Percentiles rank a stretch among this genome's conserved stretches.
Evolutionary conservation across 2,888 invertebrate genomes (phyloP).

Genomic region (Pterostichus madidus): DNA sequence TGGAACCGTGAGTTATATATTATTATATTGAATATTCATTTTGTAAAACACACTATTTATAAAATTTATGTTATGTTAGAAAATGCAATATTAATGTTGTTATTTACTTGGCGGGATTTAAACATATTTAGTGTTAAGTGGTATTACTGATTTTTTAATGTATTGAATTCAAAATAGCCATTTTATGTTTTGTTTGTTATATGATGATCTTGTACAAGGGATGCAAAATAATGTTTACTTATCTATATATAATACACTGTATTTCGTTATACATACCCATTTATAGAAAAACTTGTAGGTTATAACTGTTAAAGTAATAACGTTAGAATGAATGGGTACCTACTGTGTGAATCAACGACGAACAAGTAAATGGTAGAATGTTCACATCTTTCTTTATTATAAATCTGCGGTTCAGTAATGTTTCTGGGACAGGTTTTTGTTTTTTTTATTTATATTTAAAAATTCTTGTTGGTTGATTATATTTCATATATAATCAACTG

Average conservation of each 20-base stretch:
- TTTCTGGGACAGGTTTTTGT: slow-evolving; percentile 58
- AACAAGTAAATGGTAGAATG: slow-evolving; percentile 52
- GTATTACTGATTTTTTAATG: too few species aligned
- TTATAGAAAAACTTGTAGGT: neutral
- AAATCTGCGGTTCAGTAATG: slow-evolving; percentile 11
- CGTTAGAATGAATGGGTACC: neutral
- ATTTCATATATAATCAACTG: slow-evolving; percentile 18
- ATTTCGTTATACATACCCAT: slow-evolving; percentile 1
- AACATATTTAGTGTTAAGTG: too few species aligned
- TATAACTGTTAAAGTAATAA: slow-evolving; percentile 14
- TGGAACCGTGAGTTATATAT: too few species aligned
- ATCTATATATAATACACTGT: neutral
- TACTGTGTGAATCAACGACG: neutral
- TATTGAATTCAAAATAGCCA: too few species aligned
- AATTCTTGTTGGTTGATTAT: slow-evolving; percentile 11
- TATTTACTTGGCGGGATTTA: too few species aligned
- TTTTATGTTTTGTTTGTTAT: too few species aligned
- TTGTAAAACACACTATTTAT: slow-evolving; percentile 1
- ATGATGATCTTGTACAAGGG: too few species aligned
- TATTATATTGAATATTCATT: neutral
- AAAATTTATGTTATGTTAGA: too few species aligned
- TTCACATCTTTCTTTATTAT: slow-evolving; percentile 31
- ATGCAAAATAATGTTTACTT: too few species aligned
- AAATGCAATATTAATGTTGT: too few species aligned
- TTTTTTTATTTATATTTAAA: slow-evolving; percentile 33